Evolutionary conservation across 2,797 vertebrate species (phyloP).

Genomic region (Oryzias sinensis): DNA sequence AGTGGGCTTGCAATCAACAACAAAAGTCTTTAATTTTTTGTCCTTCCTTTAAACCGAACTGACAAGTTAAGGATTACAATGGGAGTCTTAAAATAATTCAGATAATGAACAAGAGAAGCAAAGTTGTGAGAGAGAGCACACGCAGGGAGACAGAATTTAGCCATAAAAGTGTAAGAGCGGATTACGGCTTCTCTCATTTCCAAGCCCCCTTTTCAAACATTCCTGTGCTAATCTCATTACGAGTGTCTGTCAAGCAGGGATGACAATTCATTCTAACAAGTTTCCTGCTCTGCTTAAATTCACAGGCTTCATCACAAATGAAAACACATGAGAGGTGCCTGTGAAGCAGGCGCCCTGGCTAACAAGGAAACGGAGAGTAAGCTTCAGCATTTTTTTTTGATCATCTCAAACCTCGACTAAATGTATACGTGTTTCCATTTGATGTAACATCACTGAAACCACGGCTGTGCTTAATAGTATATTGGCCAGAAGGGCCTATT

Average conservation of each 20-base stretch:
- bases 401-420: conserved; percentile 60
- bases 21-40: too few species aligned
- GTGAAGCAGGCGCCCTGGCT: conserved; percentile 44
- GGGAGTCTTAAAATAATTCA: conserved; percentile 50
- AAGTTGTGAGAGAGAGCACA: conserved; percentile 41
- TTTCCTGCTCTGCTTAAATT: conserved; percentile 57
- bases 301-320: conserved; percentile 57
- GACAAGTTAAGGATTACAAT: conserved; percentile 48
- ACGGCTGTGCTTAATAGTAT: conserved; percentile 47
- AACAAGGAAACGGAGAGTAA: conserved; percentile 52
- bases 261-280: conserved; percentile 73
- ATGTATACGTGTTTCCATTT: conserved; percentile 53
- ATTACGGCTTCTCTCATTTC: conserved; percentile 66
- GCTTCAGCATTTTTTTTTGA: conserved; percentile 65
- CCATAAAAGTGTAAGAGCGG: conserved; percentile 52
- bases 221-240: conserved; percentile 74
- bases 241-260: conserved; percentile 73
- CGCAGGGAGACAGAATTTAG: conserved; percentile 46
- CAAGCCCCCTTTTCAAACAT: conserved; percentile 65
- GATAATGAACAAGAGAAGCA: conserved; percentile 57
- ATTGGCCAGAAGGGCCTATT: conserved; percentile 52
- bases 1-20: too few species aligned
- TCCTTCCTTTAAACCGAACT: conserved; percentile 22
- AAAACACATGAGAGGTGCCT: conserved; percentile 71
- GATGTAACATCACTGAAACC: conserved; percentile 62